Percentiles rank a stretch among this genome's conserved stretches.
Evolutionary conservation across 2,797 vertebrate species (phyloP).

Genomic region (Amphiprion clarkii): DNA sequence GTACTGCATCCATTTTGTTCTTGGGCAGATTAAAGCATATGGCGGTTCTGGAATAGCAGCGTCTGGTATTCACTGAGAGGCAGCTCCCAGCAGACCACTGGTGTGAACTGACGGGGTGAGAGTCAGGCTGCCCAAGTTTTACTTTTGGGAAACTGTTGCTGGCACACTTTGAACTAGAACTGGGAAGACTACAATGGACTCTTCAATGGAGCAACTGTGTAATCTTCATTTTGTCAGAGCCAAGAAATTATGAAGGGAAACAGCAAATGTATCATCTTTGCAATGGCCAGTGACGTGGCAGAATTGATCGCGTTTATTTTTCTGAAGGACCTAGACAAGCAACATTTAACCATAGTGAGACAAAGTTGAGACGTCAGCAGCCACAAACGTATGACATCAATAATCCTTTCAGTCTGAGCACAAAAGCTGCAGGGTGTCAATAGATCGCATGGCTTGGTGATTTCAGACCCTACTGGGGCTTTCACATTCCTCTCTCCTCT

Average conservation of each 20-base stretch:
- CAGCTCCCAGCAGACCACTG: slow-evolving; percentile 21
- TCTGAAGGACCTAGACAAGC: neutral
- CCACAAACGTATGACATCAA: slow-evolving; percentile 19
- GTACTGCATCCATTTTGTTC: slow-evolving; percentile 17
- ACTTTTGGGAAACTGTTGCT: slow-evolving; percentile 24
- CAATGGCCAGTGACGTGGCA: neutral
- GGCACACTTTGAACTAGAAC: slow-evolving; percentile 4
- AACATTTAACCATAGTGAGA: slow-evolving; percentile 4
- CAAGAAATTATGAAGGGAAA: slow-evolving; percentile 16
- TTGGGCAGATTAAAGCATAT: slow-evolving; percentile 14
- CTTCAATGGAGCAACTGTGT: slow-evolving; percentile 26
- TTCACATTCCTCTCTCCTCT: slow-evolving; percentile 35
- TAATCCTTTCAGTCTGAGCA: slow-evolving; percentile 6
- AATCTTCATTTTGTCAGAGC: slow-evolving; percentile 12
- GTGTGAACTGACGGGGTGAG: slow-evolving; percentile 15
- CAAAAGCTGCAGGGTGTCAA: slow-evolving; percentile 15
- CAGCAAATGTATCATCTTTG: slow-evolving; percentile 1
- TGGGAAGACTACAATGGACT: slow-evolving; percentile 23
- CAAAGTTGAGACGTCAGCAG: slow-evolving; percentile 12
- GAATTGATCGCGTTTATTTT: neutral
- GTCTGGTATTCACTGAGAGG: slow-evolving; percentile 39
- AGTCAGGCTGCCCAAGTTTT: slow-evolving; percentile 16
- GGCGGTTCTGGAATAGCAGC: neutral
- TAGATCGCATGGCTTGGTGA: slow-evolving; percentile 2
- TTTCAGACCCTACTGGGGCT: slow-evolving; percentile 30